A percentile compares a stretch with the other conserved stretches of the same genome.
Conservation (phyloP, 2,797 vertebrate genomes). For the Vireo griseus region DNA sequence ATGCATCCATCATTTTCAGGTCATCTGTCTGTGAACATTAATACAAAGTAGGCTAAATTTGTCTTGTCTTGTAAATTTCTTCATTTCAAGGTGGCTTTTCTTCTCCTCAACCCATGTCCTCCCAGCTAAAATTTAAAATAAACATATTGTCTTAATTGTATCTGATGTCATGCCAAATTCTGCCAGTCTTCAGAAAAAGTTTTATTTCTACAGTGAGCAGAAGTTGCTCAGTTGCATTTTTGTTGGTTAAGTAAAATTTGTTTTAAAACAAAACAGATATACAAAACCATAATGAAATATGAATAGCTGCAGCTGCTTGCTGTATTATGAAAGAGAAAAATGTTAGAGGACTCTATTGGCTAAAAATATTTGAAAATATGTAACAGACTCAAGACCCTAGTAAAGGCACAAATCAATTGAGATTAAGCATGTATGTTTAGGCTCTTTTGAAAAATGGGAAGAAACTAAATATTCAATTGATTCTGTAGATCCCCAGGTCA, state of each 20-base stretch:
- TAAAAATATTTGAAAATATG: neutral
- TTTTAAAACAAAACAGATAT: neutral
- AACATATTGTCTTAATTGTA: neutral
- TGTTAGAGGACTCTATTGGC: neutral
- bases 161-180: neutral
- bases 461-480: neutral
- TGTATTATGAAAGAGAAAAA: constrained; percentile 5
- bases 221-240: neutral
- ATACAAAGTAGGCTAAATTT: neutral
- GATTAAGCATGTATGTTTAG: neutral
- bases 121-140: neutral
- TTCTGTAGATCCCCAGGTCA: neutral
- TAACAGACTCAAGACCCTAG: neutral
- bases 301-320: constrained; percentile 19
- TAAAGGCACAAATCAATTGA: neutral
- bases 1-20: neutral
- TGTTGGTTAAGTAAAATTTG: neutral
- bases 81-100: neutral
- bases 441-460: neutral
- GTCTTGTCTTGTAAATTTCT: neutral
- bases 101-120: neutral
- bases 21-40: neutral
- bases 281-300: neutral
- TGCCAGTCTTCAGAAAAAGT: neutral
- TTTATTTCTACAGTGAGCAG: neutral